These are phyloP conservation scores for Corvus moneduloides DNA, from an alignment of 2,113 vertebrate species.

Conservation along the genomic window DNA sequence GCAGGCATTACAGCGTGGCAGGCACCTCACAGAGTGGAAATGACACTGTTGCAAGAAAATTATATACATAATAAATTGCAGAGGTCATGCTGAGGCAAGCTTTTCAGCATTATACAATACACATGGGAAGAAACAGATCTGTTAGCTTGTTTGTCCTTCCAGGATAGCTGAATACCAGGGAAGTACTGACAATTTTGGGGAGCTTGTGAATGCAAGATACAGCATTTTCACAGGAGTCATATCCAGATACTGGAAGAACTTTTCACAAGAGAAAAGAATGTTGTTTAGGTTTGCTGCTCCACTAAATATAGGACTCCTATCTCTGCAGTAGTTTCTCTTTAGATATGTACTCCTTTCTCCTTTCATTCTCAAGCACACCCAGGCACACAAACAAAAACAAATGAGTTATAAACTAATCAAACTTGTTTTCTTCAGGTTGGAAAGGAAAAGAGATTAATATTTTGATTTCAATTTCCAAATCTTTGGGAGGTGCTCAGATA, in stretches of 20 bases:
- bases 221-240: neutral
- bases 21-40: neutral
- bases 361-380: constrained; percentile 22
- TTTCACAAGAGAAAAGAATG: constrained; percentile 41
- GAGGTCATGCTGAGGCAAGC: neutral
- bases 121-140: neutral
- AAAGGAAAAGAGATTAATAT: constrained; percentile 47
- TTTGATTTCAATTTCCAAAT: constrained; percentile 63
- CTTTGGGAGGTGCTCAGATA: constrained; percentile 59
- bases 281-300: constrained; percentile 10
- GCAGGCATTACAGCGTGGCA: neutral
- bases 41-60: neutral
- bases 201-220: neutral
- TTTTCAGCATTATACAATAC: neutral
- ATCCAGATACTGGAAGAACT: neutral
- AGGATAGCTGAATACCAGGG: neutral
- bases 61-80: neutral
- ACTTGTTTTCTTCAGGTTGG: constrained; percentile 41
- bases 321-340: neutral
- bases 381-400: constrained; percentile 48
- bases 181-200: neutral
- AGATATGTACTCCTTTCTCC: neutral
- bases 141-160: neutral
- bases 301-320: constrained; percentile 32
- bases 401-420: constrained; percentile 36